These are phyloP conservation scores for Ceyx melanurus DNA, from an alignment of 2,113 vertebrate species.

Conservation along the genomic window DNA sequence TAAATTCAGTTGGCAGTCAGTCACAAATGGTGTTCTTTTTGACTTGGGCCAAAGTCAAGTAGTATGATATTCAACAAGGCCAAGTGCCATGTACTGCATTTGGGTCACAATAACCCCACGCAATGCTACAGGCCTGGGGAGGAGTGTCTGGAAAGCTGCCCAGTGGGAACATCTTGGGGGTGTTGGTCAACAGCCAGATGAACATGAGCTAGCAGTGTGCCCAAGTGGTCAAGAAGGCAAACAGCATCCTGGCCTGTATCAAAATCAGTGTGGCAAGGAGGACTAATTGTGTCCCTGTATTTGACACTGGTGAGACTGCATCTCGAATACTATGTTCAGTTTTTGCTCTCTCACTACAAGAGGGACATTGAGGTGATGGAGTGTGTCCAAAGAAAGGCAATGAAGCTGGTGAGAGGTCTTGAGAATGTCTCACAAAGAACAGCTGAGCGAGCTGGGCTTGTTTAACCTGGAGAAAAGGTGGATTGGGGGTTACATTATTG, in stretches of 20 bases:
- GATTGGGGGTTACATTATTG: background rate
- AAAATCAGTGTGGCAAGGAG: background rate
- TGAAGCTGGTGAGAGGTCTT: background rate
- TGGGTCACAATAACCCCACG: background rate
- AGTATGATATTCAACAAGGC: too few relatives aligned
- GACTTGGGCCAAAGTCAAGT: too few relatives aligned
- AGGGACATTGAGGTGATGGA: too few relatives aligned
- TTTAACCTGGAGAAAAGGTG: background rate
- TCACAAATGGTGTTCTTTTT: background rate
- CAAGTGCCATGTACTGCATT: background rate
- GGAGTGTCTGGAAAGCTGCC: background rate
- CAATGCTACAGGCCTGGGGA: background rate
- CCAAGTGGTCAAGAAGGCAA: background rate
- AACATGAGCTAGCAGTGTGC: background rate
- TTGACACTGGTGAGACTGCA: background rate
- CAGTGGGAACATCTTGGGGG: too few relatives aligned
- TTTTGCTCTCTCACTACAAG: background rate
- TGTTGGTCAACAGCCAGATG: background rate
- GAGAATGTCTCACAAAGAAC: background rate
- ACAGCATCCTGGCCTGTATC: background rate
- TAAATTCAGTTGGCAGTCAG: background rate
- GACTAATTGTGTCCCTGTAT: background rate
- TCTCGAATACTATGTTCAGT: background rate
- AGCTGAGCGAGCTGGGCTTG: background rate
- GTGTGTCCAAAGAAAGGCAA: too few relatives aligned